A percentile compares a stretch with the other conserved stretches of the same genome.
Evolutionary conservation across 2,113 vertebrate genomes (phyloP).

Genomic region (Catharus minimus): DNA sequence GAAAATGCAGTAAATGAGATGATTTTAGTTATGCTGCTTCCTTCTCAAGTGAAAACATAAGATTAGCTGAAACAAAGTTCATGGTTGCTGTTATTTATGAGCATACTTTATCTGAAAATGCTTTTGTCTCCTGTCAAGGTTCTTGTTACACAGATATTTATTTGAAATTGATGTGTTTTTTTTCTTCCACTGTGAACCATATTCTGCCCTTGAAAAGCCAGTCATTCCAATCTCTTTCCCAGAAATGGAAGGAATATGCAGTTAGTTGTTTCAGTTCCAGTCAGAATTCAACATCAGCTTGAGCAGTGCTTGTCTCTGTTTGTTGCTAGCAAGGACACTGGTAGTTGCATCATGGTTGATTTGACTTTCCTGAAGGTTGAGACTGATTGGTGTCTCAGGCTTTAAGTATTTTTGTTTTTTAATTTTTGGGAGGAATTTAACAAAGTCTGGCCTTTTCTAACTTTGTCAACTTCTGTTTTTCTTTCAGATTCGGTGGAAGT

Average conservation of each 20-base stretch:
- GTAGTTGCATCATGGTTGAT: background rate
- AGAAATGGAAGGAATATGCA: background rate
- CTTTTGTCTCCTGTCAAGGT: background rate
- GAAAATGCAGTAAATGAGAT: background rate
- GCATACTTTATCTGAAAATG: background rate
- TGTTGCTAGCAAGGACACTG: background rate
- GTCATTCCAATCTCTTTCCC: background rate
- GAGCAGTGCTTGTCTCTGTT: background rate
- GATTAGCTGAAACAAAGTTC: background rate
- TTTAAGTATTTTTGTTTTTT: background rate
- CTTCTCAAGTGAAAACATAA: background rate
- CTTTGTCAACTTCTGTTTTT: background rate
- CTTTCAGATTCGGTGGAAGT: conserved; percentile 95
- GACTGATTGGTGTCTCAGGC: background rate
- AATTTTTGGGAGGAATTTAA: background rate
- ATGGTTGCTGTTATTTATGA: background rate
- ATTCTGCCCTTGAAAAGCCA: background rate
- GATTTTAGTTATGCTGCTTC: background rate
- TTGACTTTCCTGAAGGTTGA: background rate
- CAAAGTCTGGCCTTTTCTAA: background rate
- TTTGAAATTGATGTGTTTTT: background rate
- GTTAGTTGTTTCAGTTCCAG: background rate
- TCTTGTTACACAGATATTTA: background rate
- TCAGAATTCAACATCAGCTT: background rate
- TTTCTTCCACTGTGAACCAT: background rate